Base-by-base conservation (phyloP, 2,888 invertebrate species). In the Himalopsyche anomala region DNA sequence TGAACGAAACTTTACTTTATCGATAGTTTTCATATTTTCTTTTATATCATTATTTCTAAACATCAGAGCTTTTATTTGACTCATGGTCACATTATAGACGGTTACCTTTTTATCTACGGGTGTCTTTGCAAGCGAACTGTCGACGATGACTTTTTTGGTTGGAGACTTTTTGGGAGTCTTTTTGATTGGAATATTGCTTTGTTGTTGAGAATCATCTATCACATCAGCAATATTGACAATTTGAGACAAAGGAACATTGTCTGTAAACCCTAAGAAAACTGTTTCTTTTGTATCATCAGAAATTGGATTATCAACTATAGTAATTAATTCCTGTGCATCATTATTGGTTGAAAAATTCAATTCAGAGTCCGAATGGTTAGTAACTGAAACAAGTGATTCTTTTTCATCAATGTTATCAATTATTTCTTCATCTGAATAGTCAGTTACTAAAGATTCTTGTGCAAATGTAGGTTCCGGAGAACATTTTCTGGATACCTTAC, bases 1-100 rank as follows among this genome's bases (percentile, higher is more conserved):
- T 82, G 96, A 95, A 90, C 95, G 94, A 90, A 98, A 99, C 90
- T 95, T 96, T 2, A 96, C 91, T 87, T 92, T 91, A 56, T 92
- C 92, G n/a, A 92, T 91, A n/a, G 88, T 88, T 87, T 90, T 90
- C 5, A 89, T 89, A 87, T 90, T 91, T 56, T 80, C 42, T 79
- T 84, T 83, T 36, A 83, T 86, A 54, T 80, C 80, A 12, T 12
- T 19, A 38, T 54, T 80, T 84, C 86, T 88, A 45, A 2, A 89
- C 89, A 51, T 89, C 12, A 92, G 89, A 84, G 90, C 90, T 90
- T 90, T 91, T 36, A 94, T 91, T 89, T 92, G 91, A 74, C 93
- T 92, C 80, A 94, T 82, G 28, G 93, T 92, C 82, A 92, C 92
- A 90, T 93, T 92, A 84, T 93, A 89, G 85, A 89, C 90, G 19